Conservation (phyloP, 2,888 invertebrate genomes). For the Nomada goodeniana region DNA sequence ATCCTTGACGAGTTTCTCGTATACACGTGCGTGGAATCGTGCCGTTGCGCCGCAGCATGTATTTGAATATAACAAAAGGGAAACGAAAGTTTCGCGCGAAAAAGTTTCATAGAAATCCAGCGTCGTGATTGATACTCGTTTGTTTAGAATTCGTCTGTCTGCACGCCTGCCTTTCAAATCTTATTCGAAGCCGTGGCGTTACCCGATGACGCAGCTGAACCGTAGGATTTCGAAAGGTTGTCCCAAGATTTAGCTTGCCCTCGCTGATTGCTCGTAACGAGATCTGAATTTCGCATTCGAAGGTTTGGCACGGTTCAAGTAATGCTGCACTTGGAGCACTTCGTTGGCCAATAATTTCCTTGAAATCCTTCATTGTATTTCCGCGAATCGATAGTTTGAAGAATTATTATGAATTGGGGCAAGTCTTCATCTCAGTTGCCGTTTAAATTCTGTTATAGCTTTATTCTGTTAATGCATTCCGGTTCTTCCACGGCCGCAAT, state of each 20-base stretch:
- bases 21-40: slow-evolving; percentile 53
- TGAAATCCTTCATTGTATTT: too few relatives aligned
- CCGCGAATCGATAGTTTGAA: too few relatives aligned
- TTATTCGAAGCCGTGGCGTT: slow-evolving; percentile 5
- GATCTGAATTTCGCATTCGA: neutral
- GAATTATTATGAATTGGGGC: too few relatives aligned
- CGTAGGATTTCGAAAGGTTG: slow-evolving; percentile 33
- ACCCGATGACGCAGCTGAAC: slow-evolving; percentile 44
- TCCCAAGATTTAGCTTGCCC: neutral
- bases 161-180: slow-evolving; percentile 40
- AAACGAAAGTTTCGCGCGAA: slow-evolving; percentile 32
- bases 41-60: neutral
- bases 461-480: too few relatives aligned
- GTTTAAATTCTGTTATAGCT: neutral
- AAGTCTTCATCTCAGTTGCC: neutral
- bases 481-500: too few relatives aligned
- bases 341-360: neutral
- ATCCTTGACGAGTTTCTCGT: slow-evolving; percentile 61
- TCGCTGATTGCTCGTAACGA: neutral
- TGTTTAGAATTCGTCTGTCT: slow-evolving; percentile 50
- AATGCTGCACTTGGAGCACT: neutral
- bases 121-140: slow-evolving; percentile 41
- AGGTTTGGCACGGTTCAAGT: slow-evolving; percentile 1
- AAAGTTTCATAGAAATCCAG: slow-evolving; percentile 43
- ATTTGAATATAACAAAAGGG: slow-evolving; percentile 40